Percentiles rank a stretch among this genome's conserved stretches.
These are phyloP conservation scores for Glomeris maerens DNA, from an alignment of 1,140 invertebrate species.

Conservation along the genomic window DNA sequence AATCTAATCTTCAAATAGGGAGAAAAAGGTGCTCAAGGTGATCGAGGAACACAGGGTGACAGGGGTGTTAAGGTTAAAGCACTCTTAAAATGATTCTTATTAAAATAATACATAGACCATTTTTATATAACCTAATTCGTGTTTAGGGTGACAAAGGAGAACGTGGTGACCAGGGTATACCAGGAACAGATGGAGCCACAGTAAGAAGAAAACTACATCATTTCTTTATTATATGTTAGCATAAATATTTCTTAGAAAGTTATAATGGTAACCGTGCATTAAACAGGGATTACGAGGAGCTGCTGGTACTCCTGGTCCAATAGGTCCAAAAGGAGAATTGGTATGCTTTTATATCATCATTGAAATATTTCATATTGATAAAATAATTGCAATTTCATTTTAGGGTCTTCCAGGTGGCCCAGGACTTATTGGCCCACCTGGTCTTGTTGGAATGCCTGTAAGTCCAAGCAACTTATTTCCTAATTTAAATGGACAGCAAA, in stretches of 20 bases:
- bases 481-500: neutral
- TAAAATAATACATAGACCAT: neutral
- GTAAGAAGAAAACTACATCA: slow-evolving; percentile 26
- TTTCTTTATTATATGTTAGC: no score
- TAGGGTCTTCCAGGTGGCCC: slow-evolving; percentile 13
- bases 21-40: slow-evolving; percentile 25
- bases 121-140: slow-evolving; percentile 16
- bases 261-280: no score
- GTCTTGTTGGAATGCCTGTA: slow-evolving; percentile 17
- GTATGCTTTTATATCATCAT: no score
- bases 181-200: slow-evolving; percentile 17
- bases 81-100: neutral
- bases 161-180: slow-evolving; percentile 20
- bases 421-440: slow-evolving; percentile 17
- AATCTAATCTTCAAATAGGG: slow-evolving; percentile 18
- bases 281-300: slow-evolving; percentile 17
- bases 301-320: slow-evolving; percentile 24
- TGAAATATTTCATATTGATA: no score
- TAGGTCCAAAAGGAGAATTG: slow-evolving; percentile 23
- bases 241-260: no score
- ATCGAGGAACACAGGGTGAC: slow-evolving; percentile 25
- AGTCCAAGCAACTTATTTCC: neutral
- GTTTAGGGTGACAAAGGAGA: slow-evolving; percentile 23
- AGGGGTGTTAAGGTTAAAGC: slow-evolving; percentile 13
- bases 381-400: no score